A percentile compares a stretch with the other conserved stretches of the same genome.
phyloP scores from a whole-genome alignment of 2,797 vertebrate genomes.

The Hippocampus kuda region DNA sequence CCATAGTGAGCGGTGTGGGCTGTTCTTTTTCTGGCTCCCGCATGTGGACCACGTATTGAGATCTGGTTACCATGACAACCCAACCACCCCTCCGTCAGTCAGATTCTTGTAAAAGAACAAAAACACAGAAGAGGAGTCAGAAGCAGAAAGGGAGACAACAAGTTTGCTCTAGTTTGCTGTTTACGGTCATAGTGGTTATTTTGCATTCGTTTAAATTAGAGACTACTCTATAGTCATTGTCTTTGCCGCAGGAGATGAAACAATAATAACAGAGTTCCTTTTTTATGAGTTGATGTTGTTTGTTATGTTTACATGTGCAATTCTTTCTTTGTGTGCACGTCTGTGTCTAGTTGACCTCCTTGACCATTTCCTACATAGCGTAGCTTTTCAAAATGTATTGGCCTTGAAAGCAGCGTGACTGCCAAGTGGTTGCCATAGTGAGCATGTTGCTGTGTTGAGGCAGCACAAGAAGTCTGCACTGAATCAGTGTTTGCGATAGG shows the following conservation, averaged over 20 bases:
- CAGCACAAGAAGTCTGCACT: neutral
- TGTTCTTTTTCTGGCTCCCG: slow-evolving; percentile 65
- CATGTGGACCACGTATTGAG: slow-evolving; percentile 47
- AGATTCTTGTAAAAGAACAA: slow-evolving; percentile 31
- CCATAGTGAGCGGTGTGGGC: slow-evolving; percentile 62
- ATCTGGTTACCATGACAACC: slow-evolving; percentile 51
- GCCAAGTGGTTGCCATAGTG: neutral
- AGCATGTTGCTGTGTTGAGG: neutral
- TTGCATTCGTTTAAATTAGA: neutral
- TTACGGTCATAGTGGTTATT: neutral
- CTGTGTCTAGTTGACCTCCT: neutral
- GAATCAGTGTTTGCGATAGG: neutral
- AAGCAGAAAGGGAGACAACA: slow-evolving; percentile 2
- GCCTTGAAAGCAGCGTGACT: neutral
- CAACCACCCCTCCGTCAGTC: slow-evolving; percentile 40
- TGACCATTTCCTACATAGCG: neutral
- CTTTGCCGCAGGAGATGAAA: neutral
- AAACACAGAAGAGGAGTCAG: slow-evolving; percentile 16
- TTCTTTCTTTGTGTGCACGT: neutral
- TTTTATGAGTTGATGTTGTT: neutral
- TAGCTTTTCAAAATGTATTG: neutral
- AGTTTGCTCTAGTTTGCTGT: slow-evolving; percentile 10
- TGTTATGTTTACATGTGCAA: neutral
- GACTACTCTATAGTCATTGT: neutral
- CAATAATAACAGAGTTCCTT: slow-evolving; percentile 5